Evolutionary conservation across 2,113 vertebrate species (phyloP), one percentile per base, ranked within the genome.

Genomic region (Smithornis capensis): DNA sequence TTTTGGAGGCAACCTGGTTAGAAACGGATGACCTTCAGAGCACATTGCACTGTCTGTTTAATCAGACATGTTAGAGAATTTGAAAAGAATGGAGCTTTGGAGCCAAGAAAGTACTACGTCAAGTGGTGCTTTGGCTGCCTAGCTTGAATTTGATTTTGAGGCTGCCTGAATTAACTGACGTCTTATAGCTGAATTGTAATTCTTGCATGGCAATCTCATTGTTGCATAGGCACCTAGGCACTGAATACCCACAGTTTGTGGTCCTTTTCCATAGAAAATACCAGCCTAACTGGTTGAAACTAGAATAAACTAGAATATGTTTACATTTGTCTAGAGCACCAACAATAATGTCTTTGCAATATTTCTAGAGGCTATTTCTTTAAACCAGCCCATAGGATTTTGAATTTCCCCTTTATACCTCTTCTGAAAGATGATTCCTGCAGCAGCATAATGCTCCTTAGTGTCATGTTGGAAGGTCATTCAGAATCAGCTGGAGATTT

Each of bases 21-120:
- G 64, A 89, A 90, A 80, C 76, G 33, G 73, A 68, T 82, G 69
- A 53, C 49, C 52, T 94, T 77, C 35, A 31, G 68, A 90, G 52
- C 64, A 53, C 73, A 21, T 83, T 86, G 49, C 31, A 52, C 64
- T 45, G 35, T 67, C 75, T 85, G 29, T 89, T 95, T 94, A 33
- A 47, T 76, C 67, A 67, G 82, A 59, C 33, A 9, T 37, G 15
- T 86, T 86, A 78, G 71, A 84, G 52, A 88, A 90, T 90, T 71
- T 86, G 83, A 53, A 87, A 95, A 93, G 76, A 96, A 87, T 49
- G 22, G 44, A 78, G 76, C 64, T 92, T 92, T 87, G 88, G 90
- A 77, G 73, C 50, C 0, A 0, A 80, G 81, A 68, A 92, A 92
- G 42, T 75, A 52, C 73, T 87, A n/a, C 71, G 85, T 81, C 44